A percentile compares a stretch with the other conserved stretches of the same genome.
These are phyloP conservation scores for Tenodera sinensis DNA, from an alignment of 2,888 invertebrate species.

Conservation along the genomic window DNA sequence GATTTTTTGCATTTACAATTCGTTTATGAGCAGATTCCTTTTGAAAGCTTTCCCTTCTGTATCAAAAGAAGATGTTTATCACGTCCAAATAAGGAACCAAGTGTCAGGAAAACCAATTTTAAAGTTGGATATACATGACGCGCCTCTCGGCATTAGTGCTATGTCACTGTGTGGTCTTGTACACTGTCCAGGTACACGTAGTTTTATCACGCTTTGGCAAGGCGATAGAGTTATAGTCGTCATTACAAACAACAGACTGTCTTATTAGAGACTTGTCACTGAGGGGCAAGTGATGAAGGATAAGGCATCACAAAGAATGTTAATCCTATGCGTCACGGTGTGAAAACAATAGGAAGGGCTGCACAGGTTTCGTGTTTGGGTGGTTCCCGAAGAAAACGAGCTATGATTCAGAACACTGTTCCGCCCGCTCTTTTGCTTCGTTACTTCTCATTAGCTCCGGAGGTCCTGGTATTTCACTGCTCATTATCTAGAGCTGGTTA, in stretches of 20 bases:
- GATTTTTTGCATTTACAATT: too few relatives aligned
- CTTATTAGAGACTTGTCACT: background rate
- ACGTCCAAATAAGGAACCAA: too few relatives aligned
- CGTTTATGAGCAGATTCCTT: too few relatives aligned
- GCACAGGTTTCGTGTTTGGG: background rate
- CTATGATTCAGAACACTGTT: background rate
- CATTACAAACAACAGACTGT: background rate
- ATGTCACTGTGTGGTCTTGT: background rate
- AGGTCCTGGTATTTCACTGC: background rate
- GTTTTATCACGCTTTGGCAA: background rate
- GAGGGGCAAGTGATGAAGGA: background rate
- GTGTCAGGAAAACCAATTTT: too few relatives aligned
- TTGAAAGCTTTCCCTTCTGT: too few relatives aligned
- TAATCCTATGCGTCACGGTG: background rate
- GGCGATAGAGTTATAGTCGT: background rate
- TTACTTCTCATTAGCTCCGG: background rate
- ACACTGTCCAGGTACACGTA: background rate
- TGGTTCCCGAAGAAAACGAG: background rate
- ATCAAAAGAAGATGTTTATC: too few relatives aligned
- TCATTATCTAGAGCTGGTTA: background rate
- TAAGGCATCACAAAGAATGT: background rate
- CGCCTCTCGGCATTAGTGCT: background rate
- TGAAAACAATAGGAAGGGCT: background rate
- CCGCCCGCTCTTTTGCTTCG: background rate
- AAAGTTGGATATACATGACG: background rate